Evolutionary conservation across 1,140 invertebrate genomes (phyloP).

Genomic region (Proales similis): DNA sequence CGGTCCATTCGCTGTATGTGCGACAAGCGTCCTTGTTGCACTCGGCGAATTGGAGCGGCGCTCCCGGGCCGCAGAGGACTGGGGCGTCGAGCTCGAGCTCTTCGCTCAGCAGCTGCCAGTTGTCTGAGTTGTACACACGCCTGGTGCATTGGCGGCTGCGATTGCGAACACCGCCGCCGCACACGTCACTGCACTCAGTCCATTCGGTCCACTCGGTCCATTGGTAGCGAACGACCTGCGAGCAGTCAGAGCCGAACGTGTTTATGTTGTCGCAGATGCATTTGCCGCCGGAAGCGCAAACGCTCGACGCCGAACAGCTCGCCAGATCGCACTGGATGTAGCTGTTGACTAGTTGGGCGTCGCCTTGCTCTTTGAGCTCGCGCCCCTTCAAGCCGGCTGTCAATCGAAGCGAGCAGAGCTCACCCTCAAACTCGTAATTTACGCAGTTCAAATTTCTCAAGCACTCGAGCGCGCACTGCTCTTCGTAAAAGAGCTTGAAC

Average conservation of each 20-base stretch:
- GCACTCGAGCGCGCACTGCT: constrained; percentile 35
- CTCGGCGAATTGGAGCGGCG: not conserved
- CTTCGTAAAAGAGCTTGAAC: constrained; percentile 25
- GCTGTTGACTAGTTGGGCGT: constrained; percentile 13
- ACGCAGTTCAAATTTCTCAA: constrained; percentile 20
- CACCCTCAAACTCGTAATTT: not conserved
- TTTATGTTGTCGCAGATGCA: constrained; percentile 2
- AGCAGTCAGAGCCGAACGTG: constrained; percentile 7
- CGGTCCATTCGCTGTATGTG: constrained; percentile 14
- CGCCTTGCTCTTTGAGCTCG: not conserved
- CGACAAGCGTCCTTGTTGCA: constrained; percentile 5
- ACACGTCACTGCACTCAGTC: constrained; percentile 72
- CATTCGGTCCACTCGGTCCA: constrained; percentile 62
- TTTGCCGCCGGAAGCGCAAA: not conserved
- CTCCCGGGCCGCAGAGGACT: too few species aligned
- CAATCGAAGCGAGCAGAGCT: not conserved
- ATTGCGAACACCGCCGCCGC: constrained; percentile 78
- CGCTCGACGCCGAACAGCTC: not conserved
- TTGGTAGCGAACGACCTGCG: not conserved
- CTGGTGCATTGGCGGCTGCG: too few species aligned
- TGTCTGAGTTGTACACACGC: too few species aligned
- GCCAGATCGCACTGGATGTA: constrained; percentile 17
- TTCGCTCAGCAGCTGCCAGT: too few species aligned
- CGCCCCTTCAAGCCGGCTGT: constrained; percentile 15
- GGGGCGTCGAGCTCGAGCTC: too few species aligned